Percentiles rank a stretch among this genome's conserved stretches.
Evolutionary conservation across 2,113 vertebrate species (phyloP).

Genomic region (Alethe diademata): DNA sequence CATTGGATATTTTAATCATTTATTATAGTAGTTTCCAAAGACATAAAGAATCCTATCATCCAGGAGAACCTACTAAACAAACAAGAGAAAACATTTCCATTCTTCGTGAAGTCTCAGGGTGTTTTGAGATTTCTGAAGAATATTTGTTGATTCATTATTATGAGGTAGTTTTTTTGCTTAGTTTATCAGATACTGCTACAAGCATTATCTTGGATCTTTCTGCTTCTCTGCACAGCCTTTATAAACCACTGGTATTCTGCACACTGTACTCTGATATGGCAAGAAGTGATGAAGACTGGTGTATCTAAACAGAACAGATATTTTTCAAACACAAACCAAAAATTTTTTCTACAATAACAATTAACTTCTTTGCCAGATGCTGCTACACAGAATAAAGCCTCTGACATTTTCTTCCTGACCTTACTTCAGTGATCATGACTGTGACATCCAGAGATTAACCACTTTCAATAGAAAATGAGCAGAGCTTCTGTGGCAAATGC

Average conservation of each 20-base stretch:
- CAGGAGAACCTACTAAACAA: neutral
- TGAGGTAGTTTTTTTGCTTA: neutral
- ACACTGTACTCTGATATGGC: neutral
- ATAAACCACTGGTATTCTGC: neutral
- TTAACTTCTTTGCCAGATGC: neutral
- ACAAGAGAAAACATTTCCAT: neutral
- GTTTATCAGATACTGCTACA: neutral
- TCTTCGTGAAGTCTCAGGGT: neutral
- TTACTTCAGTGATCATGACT: neutral
- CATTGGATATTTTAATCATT: neutral
- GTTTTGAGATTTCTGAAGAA: neutral
- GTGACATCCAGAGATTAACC: neutral
- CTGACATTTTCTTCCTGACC: neutral
- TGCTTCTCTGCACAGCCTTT: neutral
- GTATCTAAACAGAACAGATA: neutral
- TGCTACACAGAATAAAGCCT: neutral
- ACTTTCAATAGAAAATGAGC: neutral
- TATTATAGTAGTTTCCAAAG: neutral
- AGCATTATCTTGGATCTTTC: neutral
- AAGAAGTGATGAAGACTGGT: rapidly evolving
- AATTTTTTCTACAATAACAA: neutral
- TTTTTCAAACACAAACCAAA: neutral
- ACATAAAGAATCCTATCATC: neutral
- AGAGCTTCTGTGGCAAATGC: neutral
- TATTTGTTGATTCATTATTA: neutral